phyloP scores from a whole-genome alignment of 2,888 invertebrate genomes.

The Acronicta psi region DNA sequence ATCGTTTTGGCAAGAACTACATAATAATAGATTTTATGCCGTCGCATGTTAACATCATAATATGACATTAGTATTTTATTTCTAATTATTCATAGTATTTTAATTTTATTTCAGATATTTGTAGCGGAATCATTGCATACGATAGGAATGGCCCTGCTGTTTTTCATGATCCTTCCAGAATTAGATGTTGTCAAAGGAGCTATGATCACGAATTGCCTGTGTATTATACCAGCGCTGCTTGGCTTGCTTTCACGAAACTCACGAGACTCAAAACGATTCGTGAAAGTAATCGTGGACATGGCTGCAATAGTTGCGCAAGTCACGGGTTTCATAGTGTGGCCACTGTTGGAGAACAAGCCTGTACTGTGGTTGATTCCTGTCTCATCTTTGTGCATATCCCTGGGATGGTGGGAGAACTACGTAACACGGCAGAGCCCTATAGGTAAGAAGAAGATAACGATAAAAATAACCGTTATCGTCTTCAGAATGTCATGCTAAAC shows the following conservation, averaged over 20 bases:
- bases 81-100: neutral
- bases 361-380: constrained; percentile 96
- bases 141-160: constrained; percentile 95
- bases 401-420: constrained; percentile 99
- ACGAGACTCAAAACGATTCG: constrained; percentile 93
- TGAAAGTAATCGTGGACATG: constrained; percentile 95
- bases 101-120: constrained; percentile 89
- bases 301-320: constrained; percentile 96
- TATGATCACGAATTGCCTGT: constrained; percentile 98
- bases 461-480: neutral
- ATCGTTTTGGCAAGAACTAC: too few relatives aligned
- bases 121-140: constrained; percentile 96
- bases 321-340: constrained; percentile 97
- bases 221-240: constrained; percentile 95
- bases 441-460: constrained; percentile 80
- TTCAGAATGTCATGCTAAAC: neutral
- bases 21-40: too few relatives aligned
- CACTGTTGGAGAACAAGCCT: constrained; percentile 93
- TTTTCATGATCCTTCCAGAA: constrained; percentile 96
- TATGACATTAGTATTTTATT: neutral
- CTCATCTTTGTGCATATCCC: constrained; percentile 95
- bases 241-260: constrained; percentile 95
- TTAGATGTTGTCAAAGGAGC: constrained; percentile 98
- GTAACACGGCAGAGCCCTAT: constrained; percentile 96
- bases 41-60: too few relatives aligned